Percentiles rank a stretch among this genome's conserved stretches.
Evolutionary conservation across 2,113 vertebrate species (phyloP).

Genomic region (Antechinus flavipes): DNA sequence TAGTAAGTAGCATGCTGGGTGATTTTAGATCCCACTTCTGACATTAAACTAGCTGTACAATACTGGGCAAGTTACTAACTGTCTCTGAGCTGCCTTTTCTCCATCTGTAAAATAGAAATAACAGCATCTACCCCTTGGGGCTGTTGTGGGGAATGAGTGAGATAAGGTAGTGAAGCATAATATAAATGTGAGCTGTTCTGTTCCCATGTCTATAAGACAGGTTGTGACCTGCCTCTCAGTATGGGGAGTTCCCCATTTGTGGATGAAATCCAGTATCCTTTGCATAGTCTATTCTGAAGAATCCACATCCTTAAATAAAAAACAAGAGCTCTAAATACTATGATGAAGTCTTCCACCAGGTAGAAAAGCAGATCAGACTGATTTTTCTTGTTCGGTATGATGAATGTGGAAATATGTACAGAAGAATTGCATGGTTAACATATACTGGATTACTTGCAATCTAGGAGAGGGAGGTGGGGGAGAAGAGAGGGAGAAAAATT

Average conservation of each 20-base stretch:
- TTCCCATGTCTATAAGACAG: background rate
- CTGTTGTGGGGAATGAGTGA: background rate
- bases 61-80: background rate
- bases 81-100: background rate
- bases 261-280: background rate
- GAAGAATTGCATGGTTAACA: too few relatives aligned
- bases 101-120: conserved; percentile 51
- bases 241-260: background rate
- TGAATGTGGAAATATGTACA: too few relatives aligned
- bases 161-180: background rate
- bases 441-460: too few relatives aligned
- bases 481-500: too few relatives aligned
- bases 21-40: conserved; percentile 10
- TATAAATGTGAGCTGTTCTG: background rate
- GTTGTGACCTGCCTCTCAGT: background rate
- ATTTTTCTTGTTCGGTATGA: too few relatives aligned
- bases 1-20: background rate
- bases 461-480: too few relatives aligned
- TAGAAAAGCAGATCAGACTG: background rate
- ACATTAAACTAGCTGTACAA: background rate
- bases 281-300: background rate
- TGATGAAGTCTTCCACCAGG: background rate
- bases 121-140: background rate
- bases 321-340: background rate
- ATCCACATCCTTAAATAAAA: background rate